Evolutionary conservation across 2,888 invertebrate species (phyloP).

Genomic region (Orthosia incerta): DNA sequence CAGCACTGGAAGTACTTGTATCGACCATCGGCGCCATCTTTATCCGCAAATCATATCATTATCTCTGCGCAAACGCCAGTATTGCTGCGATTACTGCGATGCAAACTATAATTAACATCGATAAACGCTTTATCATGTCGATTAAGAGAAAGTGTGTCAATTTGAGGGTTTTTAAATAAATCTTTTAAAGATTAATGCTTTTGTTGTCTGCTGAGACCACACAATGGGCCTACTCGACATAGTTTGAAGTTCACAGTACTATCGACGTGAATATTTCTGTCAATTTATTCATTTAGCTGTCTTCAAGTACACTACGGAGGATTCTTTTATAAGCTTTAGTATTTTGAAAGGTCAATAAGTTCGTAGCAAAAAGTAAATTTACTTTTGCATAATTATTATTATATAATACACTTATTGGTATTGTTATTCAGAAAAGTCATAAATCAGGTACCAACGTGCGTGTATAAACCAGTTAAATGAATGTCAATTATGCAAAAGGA

Average conservation of each 20-base stretch:
- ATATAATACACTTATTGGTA: no score
- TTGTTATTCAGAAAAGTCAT: no score
- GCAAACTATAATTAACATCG: constrained; percentile 55
- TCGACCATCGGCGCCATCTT: constrained; percentile 22
- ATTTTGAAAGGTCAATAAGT: not conserved
- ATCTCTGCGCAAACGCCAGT: constrained; percentile 47
- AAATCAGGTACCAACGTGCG: no score
- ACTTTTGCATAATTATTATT: no score
- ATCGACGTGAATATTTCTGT: not conserved
- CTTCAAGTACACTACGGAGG: not conserved
- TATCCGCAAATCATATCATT: constrained; percentile 68
- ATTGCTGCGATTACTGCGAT: constrained; percentile 26
- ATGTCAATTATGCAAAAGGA: no score
- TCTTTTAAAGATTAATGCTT: constrained; percentile 53
- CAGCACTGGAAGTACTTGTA: not conserved
- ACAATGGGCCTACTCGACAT: constrained; percentile 28
- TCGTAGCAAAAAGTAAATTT: not conserved
- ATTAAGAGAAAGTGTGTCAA: constrained; percentile 56
- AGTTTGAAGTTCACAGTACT: not conserved
- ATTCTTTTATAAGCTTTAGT: not conserved
- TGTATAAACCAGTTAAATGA: no score
- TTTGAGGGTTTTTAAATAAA: constrained; percentile 47
- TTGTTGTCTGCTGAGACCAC: constrained; percentile 48
- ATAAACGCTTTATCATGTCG: constrained; percentile 58
- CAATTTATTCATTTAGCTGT: constrained; percentile 18